Base-by-base conservation (phyloP, 1,140 invertebrate genomes). In the Magallana gigas region DNA sequence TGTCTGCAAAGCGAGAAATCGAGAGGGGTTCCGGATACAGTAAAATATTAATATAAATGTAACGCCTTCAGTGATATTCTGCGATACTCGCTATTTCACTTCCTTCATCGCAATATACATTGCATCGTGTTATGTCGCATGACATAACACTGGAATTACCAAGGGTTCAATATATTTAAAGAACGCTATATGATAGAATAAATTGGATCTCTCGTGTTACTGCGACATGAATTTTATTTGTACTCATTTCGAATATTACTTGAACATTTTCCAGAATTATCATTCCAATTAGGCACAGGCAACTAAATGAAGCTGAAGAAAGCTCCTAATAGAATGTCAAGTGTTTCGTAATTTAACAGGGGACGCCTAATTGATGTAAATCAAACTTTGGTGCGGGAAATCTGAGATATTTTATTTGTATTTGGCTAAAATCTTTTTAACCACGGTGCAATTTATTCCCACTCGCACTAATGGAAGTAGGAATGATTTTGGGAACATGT, bases 111-210 rank as follows among this genome's bases (percentile, higher is more conserved):
- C 23, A 76, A 62, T 62, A 62, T 62, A 62, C 9, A 29, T 76
- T 29, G 68, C 36, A 36, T 29, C 68, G 8, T 29, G 23, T 29
- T 18, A 18, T 9, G 23, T 76, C 36, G 36, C 9, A 76, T 71
- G 68, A 76, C 68, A 76, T 76, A 76, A 76, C 36, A 76, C 23
- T 4, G 29, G 68, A 76, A 76, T 76, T 48, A 76, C 68, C 68
- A 36, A 76, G 68, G 68, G 68, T 76, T 36, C 29, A 29, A 76
- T 76, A 76, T 29, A 76, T 76, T 76, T 76, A 76, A 76, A 12
- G 14, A 11, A 29, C 23, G 68, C 36, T 76, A 29, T 11, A 76
- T 76, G 5, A 76, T 29, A 29, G 23, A 29, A 36, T 76, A 36
- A 76, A 29, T 36, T 36, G 18, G 18, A 29, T 8, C 23, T 18